Base-by-base conservation (phyloP, 1,140 invertebrate genomes). In the Hormaphis cornu region DNA sequence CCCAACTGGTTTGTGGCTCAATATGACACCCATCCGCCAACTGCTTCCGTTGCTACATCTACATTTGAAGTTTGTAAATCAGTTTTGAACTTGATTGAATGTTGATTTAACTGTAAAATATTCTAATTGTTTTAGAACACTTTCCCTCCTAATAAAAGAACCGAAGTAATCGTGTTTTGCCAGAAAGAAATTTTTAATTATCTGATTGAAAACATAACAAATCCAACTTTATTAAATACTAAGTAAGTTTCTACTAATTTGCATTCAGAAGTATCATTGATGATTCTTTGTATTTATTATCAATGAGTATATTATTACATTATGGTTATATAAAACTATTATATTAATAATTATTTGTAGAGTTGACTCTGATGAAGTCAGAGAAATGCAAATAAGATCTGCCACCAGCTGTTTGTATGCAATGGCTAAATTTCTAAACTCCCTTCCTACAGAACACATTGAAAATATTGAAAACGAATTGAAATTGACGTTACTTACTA, bases 1-100 rank as follows among this genome's bases (percentile, higher is more conserved):
- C 86, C 87, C 10, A 78, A 83, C 20, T 91, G 89, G 89, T 83
- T 93, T 72, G 82, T 87, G 5, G 85, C 87, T 20, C 88, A 90
- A 75, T 89, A 85, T 79, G 93, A 95, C 75, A 85, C 84, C 8
- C 90, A 91, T 79, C 82, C 88, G 12, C 89, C 89, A 3, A 89
- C 89, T 18, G 87, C 90, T 6, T 83, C 83, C 71, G 83, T 86
- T 71, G 91, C 91, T 20, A 79, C 75, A 20, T 79, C 81, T 73
- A 83, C 87, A n/a, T 92, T 89, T 72, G 80, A 83, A 74, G 84
- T 85, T 78, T 50, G 54, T 40, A 40, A 3, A 37, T 16, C 2
- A 18, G 20, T 53, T 30, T 33, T 33, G 16, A 9, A 12, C 6
- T 24, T 14, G 2, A 28, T 33, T 30, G 28, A 30, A 53, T 30